These are phyloP conservation scores for Sparus aurata DNA, from an alignment of 2,797 vertebrate species.

Conservation along the genomic window DNA sequence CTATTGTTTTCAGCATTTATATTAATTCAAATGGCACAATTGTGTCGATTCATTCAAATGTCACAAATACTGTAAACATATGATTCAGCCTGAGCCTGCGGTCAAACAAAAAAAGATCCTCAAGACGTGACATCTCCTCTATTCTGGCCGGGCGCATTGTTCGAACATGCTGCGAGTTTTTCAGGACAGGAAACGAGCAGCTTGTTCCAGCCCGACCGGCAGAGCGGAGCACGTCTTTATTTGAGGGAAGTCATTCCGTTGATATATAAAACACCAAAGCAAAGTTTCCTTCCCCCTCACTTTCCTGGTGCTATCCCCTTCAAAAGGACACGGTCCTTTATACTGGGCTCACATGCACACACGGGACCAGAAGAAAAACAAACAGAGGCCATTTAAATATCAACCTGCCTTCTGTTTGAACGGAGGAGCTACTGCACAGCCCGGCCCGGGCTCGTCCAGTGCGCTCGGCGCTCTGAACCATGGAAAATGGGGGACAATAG, in stretches of 20 bases:
- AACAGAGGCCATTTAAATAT: conserved; percentile 83
- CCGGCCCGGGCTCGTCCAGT: conserved; percentile 22
- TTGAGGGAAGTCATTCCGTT: conserved; percentile 88
- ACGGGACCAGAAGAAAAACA: conserved; percentile 83
- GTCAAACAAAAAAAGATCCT: conserved; percentile 69
- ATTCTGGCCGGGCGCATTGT: conserved; percentile 78
- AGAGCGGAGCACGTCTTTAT: conserved; percentile 84
- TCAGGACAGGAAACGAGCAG: conserved; percentile 82
- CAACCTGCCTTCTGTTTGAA: conserved; percentile 80
- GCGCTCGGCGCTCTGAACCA: conserved; percentile 11
- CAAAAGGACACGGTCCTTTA: conserved; percentile 82
- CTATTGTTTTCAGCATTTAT: conserved; percentile 77
- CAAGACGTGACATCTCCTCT: conserved; percentile 73
- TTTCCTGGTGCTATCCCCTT: conserved; percentile 85
- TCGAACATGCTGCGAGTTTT: conserved; percentile 70
- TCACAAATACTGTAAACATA: conserved; percentile 80
- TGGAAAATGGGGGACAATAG: conserved; percentile 19
- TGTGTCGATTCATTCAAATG: conserved; percentile 76
- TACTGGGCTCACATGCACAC: conserved; percentile 82
- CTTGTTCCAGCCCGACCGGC: conserved; percentile 82
- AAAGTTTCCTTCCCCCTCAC: conserved; percentile 84
- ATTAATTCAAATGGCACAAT: conserved; percentile 70
- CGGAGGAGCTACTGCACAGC: conserved; percentile 56
- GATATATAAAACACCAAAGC: conserved; percentile 88
- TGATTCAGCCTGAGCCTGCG: conserved; percentile 66